These are phyloP conservation scores for Neoarius graeffei DNA, from an alignment of 2,113 vertebrate genomes.

Conservation along the genomic window DNA sequence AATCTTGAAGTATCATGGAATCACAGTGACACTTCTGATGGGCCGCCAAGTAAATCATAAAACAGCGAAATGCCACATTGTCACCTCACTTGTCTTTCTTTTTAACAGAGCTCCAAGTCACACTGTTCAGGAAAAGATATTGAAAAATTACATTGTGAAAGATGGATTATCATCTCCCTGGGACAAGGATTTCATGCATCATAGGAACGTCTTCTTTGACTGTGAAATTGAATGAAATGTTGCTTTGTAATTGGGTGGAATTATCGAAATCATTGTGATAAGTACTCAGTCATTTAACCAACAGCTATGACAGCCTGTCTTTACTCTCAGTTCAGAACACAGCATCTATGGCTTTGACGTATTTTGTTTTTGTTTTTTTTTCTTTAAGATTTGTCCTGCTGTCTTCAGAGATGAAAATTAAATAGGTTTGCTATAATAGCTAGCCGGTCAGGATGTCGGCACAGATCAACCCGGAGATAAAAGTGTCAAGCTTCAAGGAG, in stretches of 20 bases:
- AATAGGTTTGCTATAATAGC: conserved; percentile 37
- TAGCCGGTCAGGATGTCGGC: conserved; percentile 10
- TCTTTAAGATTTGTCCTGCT: conserved; percentile 34
- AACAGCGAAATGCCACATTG: background rate
- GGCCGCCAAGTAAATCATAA: background rate
- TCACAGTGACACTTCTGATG: background rate
- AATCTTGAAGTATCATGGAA: background rate
- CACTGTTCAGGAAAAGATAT: conserved; percentile 1
- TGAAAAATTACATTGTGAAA: conserved; percentile 23
- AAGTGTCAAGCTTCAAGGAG: conserved; percentile 11
- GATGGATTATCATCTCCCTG: conserved; percentile 28
- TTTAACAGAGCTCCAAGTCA: background rate
- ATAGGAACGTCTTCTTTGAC: conserved; percentile 30
- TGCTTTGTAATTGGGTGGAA: conserved; percentile 41
- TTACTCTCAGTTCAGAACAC: conserved; percentile 35
- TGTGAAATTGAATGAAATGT: conserved; percentile 26
- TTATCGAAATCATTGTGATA: conserved; percentile 44
- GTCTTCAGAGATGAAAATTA: conserved; percentile 35
- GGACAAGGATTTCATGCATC: conserved; percentile 35
- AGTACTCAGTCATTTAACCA: conserved; percentile 42
- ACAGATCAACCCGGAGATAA: conserved; percentile 43
- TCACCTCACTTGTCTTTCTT: background rate
- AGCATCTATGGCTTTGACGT: background rate
- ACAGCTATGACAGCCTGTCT: conserved; percentile 37
- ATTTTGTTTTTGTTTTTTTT: background rate